These are phyloP conservation scores for Acanthacorydalis orientalis DNA, from an alignment of 2,888 invertebrate genomes.

Conservation along the genomic window DNA sequence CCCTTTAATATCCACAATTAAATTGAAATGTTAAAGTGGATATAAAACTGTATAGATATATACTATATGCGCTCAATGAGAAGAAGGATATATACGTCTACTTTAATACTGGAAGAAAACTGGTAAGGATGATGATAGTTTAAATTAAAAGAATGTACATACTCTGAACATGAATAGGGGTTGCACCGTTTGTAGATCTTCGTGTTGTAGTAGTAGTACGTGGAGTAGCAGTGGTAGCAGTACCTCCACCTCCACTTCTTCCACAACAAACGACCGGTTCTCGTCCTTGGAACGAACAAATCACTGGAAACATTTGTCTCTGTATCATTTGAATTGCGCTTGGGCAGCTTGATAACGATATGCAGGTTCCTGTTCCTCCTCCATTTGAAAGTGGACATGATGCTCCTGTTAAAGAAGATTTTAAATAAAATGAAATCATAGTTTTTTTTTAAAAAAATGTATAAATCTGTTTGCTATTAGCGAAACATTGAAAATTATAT, in stretches of 20 bases:
- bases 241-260: neutral
- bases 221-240: neutral
- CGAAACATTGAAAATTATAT: too few relatives aligned
- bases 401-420: neutral
- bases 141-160: neutral
- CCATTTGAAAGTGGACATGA: neutral
- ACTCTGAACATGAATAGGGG: neutral
- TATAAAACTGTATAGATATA: too few relatives aligned
- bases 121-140: too few relatives aligned
- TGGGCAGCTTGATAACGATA: neutral
- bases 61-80: too few relatives aligned
- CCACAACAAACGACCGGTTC: neutral
- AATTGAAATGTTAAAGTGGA: too few relatives aligned
- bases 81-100: too few relatives aligned
- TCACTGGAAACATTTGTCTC: neutral
- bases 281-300: neutral
- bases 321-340: neutral
- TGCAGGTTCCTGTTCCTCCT: neutral
- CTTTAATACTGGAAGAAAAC: too few relatives aligned
- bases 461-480: too few relatives aligned
- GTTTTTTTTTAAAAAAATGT: too few relatives aligned
- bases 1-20: too few relatives aligned
- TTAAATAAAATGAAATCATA: too few relatives aligned
- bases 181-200: neutral
- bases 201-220: neutral